phyloP scores from a whole-genome alignment of 2,888 invertebrate genomes.

The Coleophora flavipennella region DNA sequence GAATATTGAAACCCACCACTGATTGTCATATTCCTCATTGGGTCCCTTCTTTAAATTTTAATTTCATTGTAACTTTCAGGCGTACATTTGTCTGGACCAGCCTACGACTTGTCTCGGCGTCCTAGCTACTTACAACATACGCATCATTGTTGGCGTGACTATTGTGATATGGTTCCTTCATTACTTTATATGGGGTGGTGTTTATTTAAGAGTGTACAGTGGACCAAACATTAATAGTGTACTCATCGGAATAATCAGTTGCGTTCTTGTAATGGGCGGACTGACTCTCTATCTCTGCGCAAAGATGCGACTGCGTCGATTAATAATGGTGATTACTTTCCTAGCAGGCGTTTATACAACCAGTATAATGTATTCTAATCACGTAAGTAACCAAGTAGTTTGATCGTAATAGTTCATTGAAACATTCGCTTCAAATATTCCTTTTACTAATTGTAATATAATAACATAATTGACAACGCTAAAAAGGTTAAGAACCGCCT shows the following conservation, averaged over 20 bases:
- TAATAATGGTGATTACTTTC: constrained; percentile 35
- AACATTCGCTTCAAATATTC: too few species aligned
- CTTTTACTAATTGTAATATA: too few species aligned
- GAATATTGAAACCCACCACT: too few species aligned
- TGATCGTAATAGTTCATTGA: too few species aligned
- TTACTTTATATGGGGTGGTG: constrained; percentile 40
- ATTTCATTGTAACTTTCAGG: constrained; percentile 33
- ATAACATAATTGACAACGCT: too few species aligned
- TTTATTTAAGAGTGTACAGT: constrained; percentile 40
- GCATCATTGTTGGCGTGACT: constrained; percentile 27
- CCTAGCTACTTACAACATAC: constrained; percentile 40
- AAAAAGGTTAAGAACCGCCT: too few species aligned
- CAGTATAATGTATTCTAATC: constrained; percentile 21
- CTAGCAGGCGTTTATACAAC: constrained; percentile 35
- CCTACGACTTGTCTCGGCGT: constrained; percentile 42
- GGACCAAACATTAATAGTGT: constrained; percentile 21
- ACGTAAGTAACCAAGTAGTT: constrained; percentile 19
- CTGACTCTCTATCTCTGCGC: constrained; percentile 31
- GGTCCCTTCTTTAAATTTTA: too few species aligned
- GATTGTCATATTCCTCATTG: too few species aligned
- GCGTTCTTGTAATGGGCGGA: constrained; percentile 28
- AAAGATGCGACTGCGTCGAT: constrained; percentile 32
- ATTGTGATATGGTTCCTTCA: constrained; percentile 39
- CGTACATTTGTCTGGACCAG: constrained; percentile 49
- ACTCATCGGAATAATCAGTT: constrained; percentile 30